Evolutionary conservation across 2,888 invertebrate species (phyloP), one percentile per base, ranked within the genome.

Genomic region (Dione vanillae): DNA sequence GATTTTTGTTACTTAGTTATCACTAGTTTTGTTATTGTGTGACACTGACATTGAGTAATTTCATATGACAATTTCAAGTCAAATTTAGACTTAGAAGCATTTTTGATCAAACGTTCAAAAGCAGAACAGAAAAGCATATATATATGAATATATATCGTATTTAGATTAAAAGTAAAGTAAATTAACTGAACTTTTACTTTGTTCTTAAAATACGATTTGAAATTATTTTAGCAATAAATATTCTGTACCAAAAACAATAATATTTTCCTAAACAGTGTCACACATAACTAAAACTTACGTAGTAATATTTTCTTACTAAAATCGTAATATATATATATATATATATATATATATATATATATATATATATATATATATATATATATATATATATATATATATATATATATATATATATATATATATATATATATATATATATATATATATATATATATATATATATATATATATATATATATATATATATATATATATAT

Each of bases 311-410:
- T 16, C 37, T 16, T 16, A 56, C 11, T 56, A 56, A 16, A n/a
- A 10, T n/a, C 1, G 16, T 12, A 56, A 16, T 41, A 45, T 61
- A n/a, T 45, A 40, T 41, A 45, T 61, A n/a, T 45, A 40, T 41
- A 45, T 61, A n/a, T 45, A 40, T 41, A 45, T 61, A n/a, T 45
- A 40, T 41, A 45, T 61, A n/a, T 45, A 40, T 41, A 45, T 61
- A n/a, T 45, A 40, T 41, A 45, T 61, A n/a, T 45, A 40, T 41
- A 45, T 61, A n/a, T 45, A 40, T 41, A 45, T 61, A n/a, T 45
- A 40, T 41, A 45, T 61, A n/a, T 45, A 40, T 41, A 45, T 61
- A n/a, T 45, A 40, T 41, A 45, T 61, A n/a, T 45, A 40, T 41
- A 45, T 61, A n/a, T 45, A 40, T 41, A 45, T 61, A n/a, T 45